These are phyloP conservation scores for Irena cyanogastra DNA, from an alignment of 2,113 vertebrate species.

Conservation along the genomic window DNA sequence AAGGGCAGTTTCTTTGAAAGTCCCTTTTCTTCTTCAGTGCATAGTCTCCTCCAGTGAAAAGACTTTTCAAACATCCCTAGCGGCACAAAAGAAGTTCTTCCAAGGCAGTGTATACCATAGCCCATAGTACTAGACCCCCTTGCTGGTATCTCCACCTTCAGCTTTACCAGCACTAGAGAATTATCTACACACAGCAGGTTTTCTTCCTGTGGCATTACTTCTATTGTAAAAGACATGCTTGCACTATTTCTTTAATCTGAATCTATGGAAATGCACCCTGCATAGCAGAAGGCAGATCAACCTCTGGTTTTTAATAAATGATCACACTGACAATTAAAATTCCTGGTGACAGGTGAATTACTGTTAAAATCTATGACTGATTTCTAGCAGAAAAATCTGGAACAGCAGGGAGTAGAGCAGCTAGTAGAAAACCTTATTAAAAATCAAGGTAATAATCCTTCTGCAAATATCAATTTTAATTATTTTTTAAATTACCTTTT, in stretches of 20 bases:
- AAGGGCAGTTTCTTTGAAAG: neutral
- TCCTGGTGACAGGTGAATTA: conserved; percentile 12
- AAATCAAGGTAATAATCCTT: conserved; percentile 63
- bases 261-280: neutral
- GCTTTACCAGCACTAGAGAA: neutral
- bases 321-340: conserved; percentile 43
- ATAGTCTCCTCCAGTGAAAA: neutral
- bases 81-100: neutral
- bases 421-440: conserved; percentile 49
- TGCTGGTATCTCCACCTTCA: neutral
- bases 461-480: conserved; percentile 58
- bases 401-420: conserved; percentile 32
- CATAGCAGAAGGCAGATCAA: conserved; percentile 10
- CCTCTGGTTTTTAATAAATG: conserved; percentile 21
- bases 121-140: neutral
- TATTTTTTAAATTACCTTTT: conserved; percentile 58
- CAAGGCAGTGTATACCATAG: accelerated
- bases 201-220: neutral
- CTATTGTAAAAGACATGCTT: neutral
- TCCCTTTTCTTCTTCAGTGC: neutral
- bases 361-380: conserved; percentile 40
- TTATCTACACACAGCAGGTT: neutral
- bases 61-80: neutral
- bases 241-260: neutral
- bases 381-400: conserved; percentile 16